Evolutionary conservation across 2,113 vertebrate species (phyloP), one percentile per base, ranked within the genome.

Genomic region (Leptodactylus fuscus): DNA sequence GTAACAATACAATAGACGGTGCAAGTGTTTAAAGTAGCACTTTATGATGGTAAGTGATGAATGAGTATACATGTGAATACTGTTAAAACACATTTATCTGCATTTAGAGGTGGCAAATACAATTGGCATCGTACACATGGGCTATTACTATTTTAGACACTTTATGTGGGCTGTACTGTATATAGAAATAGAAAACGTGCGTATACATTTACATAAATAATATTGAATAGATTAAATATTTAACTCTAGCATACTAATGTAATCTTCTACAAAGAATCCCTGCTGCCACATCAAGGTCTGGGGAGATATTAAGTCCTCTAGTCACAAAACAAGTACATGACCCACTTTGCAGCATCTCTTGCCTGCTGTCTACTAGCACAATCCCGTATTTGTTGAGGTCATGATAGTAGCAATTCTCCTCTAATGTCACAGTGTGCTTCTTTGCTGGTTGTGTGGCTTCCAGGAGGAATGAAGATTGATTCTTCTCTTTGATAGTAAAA

Each of bases 401-500:
- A 78, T 55, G 75, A 77, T 77, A 38, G 49, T n/a, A 78, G 75
- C 32, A 7, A 78, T 78, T 78, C 51, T 55, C 75, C 75, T 78
- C 75, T 78, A 78, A 78, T 78, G 51, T 55, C 75, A 78, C 49
- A 78, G 49, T 78, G 58, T 38, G 75, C 51, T 55, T 78, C 75
- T n/a, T 34, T 58, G 75, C 75, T 38, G 75, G 75, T 38, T 58
- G 75, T 58, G 75, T 78, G 51, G 75, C 49, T 78, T 78, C 49
- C 75, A 38, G 75, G 75, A 78, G 75, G 22, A 78, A 77, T 53
- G 18, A 53, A 78, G 75, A 78, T 78, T 78, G 75, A 78, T 78
- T 78, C 51, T 78, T 38, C 75, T 36, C 51, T 78, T 78, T 76
- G 73, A 76, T 76, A 76, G 73, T 76, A 76, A 76, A 76, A 76